Evolutionary conservation across 2,888 invertebrate species (phyloP).

Genomic region (Auanema sp.): DNA sequence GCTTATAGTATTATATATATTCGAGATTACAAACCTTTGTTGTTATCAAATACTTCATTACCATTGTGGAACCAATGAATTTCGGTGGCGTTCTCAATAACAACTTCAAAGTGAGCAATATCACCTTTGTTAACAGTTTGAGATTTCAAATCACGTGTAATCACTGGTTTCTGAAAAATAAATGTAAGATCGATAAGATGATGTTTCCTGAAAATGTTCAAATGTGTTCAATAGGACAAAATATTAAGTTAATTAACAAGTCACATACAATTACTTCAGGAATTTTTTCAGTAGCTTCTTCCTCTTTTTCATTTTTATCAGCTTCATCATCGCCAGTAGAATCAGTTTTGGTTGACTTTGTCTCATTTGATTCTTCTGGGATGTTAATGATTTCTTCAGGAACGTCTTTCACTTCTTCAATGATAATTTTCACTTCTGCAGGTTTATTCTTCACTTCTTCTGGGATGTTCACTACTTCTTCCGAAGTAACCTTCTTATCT

Average conservation of each 20-base stretch:
- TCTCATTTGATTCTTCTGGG: too few species aligned
- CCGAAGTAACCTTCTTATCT: slow-evolving; percentile 16
- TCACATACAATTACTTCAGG: background rate
- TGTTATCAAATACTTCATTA: slow-evolving; percentile 25
- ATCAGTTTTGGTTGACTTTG: too few species aligned
- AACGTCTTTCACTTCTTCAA: background rate
- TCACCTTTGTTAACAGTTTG: slow-evolving; percentile 74
- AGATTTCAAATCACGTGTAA: slow-evolving; percentile 38
- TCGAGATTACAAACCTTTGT: slow-evolving; percentile 6
- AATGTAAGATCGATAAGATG: background rate
- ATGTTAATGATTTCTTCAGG: too few species aligned
- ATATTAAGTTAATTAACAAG: background rate
- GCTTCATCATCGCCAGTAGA: too few species aligned
- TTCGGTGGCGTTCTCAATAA: slow-evolving; percentile 50
- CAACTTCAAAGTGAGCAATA: slow-evolving; percentile 48
- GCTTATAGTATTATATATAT: background rate
- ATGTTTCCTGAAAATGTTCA: background rate
- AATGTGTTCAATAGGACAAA: too few species aligned
- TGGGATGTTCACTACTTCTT: slow-evolving; percentile 18
- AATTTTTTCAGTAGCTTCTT: background rate
- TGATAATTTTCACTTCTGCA: background rate
- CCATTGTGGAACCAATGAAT: slow-evolving; percentile 48
- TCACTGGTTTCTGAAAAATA: slow-evolving; percentile 20
- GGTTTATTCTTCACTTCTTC: slow-evolving; percentile 15
- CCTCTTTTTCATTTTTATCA: too few species aligned